Percentiles rank a stretch among this genome's conserved stretches.
phyloP scores from a whole-genome alignment of 2,888 invertebrate genomes.

The Megastigmus dorsalis region DNA sequence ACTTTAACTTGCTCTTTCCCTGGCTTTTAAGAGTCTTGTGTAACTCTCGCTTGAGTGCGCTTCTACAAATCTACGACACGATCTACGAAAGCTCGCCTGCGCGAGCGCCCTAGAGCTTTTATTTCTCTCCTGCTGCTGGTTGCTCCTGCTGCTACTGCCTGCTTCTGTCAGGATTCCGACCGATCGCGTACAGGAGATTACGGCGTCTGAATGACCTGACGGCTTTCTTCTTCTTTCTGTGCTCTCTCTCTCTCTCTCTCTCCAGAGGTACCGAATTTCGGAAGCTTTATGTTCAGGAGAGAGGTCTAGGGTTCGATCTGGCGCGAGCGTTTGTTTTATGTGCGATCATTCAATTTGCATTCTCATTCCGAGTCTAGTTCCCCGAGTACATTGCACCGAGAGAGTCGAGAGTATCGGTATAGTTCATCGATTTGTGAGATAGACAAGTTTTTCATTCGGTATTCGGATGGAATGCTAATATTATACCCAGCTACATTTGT shows the following conservation, averaged over 20 bases:
- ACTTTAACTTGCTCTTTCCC: slow-evolving; percentile 15
- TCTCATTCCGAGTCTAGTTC: no score
- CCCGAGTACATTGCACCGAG: no score
- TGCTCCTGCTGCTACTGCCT: neutral
- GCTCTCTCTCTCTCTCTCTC: no score
- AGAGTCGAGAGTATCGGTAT: no score
- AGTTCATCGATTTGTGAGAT: no score
- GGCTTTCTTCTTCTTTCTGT: slow-evolving; percentile 1
- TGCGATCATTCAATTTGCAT: slow-evolving; percentile 20
- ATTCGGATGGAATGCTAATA: no score
- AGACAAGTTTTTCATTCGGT: no score
- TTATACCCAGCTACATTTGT: no score
- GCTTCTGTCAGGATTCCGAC: slow-evolving; percentile 2
- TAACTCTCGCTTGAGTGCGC: slow-evolving; percentile 42
- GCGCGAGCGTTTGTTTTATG: slow-evolving; percentile 30
- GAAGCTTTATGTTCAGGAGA: neutral
- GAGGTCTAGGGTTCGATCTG: no score
- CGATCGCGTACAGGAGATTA: slow-evolving; percentile 36
- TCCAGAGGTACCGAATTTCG: neutral
- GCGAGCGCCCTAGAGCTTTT: slow-evolving; percentile 8
- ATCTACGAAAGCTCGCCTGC: slow-evolving; percentile 4
- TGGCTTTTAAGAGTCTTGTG: slow-evolving; percentile 42
- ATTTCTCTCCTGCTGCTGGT: slow-evolving; percentile 38
- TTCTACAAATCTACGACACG: slow-evolving; percentile 36
- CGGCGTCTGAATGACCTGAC: slow-evolving; percentile 3